Conservation (phyloP, 2,888 invertebrate genomes). For the Chrysolina haemoptera region DNA sequence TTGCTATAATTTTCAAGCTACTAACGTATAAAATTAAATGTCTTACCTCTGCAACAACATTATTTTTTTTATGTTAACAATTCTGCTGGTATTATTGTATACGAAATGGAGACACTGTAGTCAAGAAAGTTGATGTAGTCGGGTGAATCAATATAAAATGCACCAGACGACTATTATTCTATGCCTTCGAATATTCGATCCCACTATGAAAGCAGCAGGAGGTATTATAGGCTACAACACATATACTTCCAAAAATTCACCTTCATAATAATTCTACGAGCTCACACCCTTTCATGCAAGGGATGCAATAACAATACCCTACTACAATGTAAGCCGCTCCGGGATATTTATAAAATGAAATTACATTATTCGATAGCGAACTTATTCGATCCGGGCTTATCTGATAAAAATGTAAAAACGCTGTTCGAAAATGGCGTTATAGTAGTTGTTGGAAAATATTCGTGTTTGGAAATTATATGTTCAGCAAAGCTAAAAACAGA, state of each 20-base stretch:
- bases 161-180: no score
- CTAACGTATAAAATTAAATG: no score
- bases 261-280: background rate
- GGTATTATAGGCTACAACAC: background rate
- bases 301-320: background rate
- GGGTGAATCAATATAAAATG: no score
- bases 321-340: background rate
- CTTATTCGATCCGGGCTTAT: background rate
- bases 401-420: slow-evolving; percentile 10
- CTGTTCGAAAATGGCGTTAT: background rate
- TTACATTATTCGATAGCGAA: slow-evolving; percentile 7
- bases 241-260: background rate
- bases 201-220: no score
- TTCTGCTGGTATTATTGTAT: no score
- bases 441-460: slow-evolving; percentile 2
- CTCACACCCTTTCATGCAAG: background rate
- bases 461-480: background rate
- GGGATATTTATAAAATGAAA: slow-evolving; percentile 4
- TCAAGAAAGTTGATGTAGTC: no score
- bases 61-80: no score
- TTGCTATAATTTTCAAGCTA: no score
- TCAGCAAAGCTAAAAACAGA: background rate
- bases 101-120: no score
- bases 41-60: no score
- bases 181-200: no score